Conservation (phyloP, 2,113 vertebrate genomes). For the Cercocebus atys region DNA sequence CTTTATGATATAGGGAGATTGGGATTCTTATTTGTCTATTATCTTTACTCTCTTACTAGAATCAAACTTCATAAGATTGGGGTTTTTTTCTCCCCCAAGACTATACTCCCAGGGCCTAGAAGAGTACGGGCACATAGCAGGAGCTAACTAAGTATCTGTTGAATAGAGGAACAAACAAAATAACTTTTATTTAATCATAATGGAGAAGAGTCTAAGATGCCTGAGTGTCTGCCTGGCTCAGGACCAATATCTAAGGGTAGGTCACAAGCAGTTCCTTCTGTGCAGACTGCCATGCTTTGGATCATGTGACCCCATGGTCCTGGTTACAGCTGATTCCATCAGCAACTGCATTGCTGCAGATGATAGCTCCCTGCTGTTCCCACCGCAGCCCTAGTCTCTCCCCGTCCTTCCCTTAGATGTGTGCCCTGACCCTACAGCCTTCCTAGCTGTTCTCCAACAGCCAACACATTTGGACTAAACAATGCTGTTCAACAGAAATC, state of each 20-base stretch:
- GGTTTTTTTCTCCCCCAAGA: neutral
- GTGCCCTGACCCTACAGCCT: neutral
- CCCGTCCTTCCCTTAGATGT: neutral
- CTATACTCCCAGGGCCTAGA: neutral
- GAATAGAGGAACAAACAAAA: neutral
- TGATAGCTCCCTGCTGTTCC: neutral
- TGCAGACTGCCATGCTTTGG: neutral
- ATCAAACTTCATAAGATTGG: neutral
- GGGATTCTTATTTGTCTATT: neutral
- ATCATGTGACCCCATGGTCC: neutral
- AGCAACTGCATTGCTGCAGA: neutral
- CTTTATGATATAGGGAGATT: neutral
- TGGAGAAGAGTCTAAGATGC: neutral
- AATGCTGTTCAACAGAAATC: neutral
- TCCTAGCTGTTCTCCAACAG: neutral
- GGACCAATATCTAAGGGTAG: neutral
- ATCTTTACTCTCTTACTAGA: neutral
- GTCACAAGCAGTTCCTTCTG: too few relatives aligned
- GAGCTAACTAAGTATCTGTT: neutral
- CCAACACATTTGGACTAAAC: neutral
- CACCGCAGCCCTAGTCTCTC: neutral
- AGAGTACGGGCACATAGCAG: neutral
- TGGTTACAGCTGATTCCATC: neutral
- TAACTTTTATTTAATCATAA: neutral
- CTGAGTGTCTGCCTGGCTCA: neutral